Conservation (phyloP, 2,113 vertebrate genomes). For the Bubo blakistoni region DNA sequence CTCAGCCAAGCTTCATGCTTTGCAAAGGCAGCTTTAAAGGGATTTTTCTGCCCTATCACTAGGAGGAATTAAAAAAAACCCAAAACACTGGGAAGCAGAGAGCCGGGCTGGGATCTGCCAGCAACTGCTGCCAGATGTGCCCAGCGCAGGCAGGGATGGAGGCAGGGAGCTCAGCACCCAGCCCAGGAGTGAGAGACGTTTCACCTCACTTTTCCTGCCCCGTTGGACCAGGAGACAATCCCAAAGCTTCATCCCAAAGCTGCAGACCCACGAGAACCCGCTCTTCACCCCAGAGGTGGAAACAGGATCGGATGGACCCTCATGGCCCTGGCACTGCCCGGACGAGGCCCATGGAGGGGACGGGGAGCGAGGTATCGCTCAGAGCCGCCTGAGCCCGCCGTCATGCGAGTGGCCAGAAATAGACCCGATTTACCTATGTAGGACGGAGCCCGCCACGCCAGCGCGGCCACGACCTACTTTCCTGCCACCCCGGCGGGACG, state of each 20-base stretch:
- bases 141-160: neutral
- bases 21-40: neutral
- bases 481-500: accelerated
- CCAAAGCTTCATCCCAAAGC: neutral
- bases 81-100: neutral
- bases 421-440: conserved; percentile 20
- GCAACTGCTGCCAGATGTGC: neutral
- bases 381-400: neutral
- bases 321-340: neutral
- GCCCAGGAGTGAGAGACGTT: accelerated
- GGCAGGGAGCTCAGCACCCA: neutral
- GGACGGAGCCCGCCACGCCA: neutral
- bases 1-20: neutral
- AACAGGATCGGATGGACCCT: neutral
- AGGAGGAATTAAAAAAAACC: neutral
- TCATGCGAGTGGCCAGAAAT: neutral
- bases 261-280: accelerated
- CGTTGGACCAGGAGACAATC: accelerated
- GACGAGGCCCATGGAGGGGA: neutral
- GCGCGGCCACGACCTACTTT: conserved; percentile 10
- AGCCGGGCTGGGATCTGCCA: neutral
- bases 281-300: neutral
- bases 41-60: neutral
- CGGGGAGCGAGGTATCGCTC: accelerated
- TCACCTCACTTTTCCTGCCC: neutral